A percentile compares a stretch with the other conserved stretches of the same genome.
These are phyloP conservation scores for Podarcis lilfordi DNA, from an alignment of 2,797 vertebrate genomes.

Conservation along the genomic window DNA sequence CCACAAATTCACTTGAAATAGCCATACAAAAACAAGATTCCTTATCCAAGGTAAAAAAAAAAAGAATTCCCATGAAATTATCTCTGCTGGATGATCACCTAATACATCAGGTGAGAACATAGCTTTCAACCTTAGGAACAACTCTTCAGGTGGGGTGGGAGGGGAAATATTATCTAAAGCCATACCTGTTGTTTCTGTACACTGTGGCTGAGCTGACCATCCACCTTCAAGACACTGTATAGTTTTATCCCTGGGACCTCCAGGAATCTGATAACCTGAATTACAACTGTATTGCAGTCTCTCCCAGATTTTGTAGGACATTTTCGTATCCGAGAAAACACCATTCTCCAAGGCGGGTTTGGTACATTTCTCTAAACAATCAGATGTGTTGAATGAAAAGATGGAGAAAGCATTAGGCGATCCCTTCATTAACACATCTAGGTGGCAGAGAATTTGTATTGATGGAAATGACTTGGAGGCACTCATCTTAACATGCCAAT, in stretches of 20 bases:
- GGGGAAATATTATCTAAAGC: background rate
- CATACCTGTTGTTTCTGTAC: slow-evolving; percentile 61
- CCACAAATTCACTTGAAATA: background rate
- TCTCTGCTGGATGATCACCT: background rate
- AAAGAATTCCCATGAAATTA: background rate
- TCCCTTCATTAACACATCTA: background rate
- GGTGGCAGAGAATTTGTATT: background rate
- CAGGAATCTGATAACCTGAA: slow-evolving; percentile 64
- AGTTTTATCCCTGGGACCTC: slow-evolving; percentile 57
- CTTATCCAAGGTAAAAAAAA: background rate
- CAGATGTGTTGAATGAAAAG: background rate
- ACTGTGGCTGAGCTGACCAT: slow-evolving; percentile 74
- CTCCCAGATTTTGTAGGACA: slow-evolving; percentile 71
- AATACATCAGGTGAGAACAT: background rate
- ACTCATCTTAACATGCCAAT: background rate
- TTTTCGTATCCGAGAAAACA: slow-evolving; percentile 59
- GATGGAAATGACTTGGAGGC: background rate
- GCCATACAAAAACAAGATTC: background rate
- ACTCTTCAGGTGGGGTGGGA: background rate
- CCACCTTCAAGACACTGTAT: slow-evolving; percentile 69
- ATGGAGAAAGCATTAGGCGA: background rate
- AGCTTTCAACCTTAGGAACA: background rate
- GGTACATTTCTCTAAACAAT: slow-evolving; percentile 72
- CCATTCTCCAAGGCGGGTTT: slow-evolving; percentile 75
- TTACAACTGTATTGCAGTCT: slow-evolving; percentile 66